Evolutionary conservation across 2,113 vertebrate genomes (phyloP).

Genomic region (Centropus bengalensis): DNA sequence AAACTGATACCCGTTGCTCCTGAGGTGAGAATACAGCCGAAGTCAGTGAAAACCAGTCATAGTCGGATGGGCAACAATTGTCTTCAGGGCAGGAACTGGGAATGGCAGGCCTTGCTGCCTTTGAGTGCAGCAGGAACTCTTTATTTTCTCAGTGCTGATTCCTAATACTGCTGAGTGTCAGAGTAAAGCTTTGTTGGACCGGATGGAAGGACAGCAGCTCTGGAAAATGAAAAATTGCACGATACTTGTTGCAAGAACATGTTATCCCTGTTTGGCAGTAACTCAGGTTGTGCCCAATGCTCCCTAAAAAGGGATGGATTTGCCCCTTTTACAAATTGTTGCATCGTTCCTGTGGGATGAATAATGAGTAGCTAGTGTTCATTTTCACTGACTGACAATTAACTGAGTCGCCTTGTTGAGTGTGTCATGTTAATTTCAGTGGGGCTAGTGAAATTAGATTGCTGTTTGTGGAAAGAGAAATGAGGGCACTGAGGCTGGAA

Average conservation of each 20-base stretch:
- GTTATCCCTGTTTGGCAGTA: background rate
- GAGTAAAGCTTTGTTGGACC: background rate
- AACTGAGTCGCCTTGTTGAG: background rate
- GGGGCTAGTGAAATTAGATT: background rate
- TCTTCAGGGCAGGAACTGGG: background rate
- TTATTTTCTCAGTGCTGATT: background rate
- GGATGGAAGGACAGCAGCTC: background rate
- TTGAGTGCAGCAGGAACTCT: background rate
- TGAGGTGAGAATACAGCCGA: background rate
- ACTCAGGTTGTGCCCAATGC: rapidly evolving
- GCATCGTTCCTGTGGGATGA: background rate
- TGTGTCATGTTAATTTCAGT: background rate
- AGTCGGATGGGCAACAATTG: background rate
- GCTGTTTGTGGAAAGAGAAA: background rate
- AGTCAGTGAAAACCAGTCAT: background rate
- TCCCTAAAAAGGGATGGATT: background rate
- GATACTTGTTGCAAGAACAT: background rate
- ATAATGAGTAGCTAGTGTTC: background rate
- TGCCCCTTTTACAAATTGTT: background rate
- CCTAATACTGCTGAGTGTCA: background rate
- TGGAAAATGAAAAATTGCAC: background rate
- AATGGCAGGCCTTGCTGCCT: background rate
- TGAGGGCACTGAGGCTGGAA: background rate
- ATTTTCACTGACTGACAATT: background rate
- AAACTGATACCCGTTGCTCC: background rate